phyloP scores from a whole-genome alignment of 2,888 invertebrate genomes.

The Pristionchus exspectatus region DNA sequence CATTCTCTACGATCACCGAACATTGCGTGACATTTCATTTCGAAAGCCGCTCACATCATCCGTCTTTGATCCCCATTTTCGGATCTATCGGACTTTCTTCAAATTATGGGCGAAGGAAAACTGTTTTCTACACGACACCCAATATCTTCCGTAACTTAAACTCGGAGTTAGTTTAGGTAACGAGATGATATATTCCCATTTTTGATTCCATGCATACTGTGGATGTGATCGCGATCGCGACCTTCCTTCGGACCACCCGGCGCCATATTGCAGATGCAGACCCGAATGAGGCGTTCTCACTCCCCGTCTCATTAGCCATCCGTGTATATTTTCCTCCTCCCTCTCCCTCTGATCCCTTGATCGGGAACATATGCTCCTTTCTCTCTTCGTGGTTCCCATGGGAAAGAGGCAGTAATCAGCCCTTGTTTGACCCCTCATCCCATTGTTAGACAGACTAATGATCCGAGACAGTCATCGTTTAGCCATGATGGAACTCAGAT shows the following conservation, averaged over 20 bases:
- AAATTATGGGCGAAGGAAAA: no score
- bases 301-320: constrained; percentile 23
- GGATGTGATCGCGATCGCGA: background rate
- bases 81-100: no score
- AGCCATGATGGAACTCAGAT: background rate
- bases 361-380: constrained; percentile 37
- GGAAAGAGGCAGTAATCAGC: constrained; percentile 27
- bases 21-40: constrained; percentile 14
- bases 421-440: background rate
- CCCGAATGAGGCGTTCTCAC: background rate
- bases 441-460: background rate
- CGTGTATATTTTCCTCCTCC: background rate
- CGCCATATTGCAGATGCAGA: constrained; percentile 23
- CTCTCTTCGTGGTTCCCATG: constrained; percentile 9
- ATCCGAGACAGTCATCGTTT: background rate
- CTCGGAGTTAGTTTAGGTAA: no score
- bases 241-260: constrained; percentile 2
- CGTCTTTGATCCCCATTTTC: background rate
- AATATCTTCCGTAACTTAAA: no score
- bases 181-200: background rate
- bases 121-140: no score
- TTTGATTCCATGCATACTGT: background rate
- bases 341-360: background rate
- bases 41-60: background rate
- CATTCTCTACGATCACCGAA: background rate